A percentile compares a stretch with the other conserved stretches of the same genome.
These are phyloP conservation scores for Cataglyphis livida DNA, from an alignment of 2,888 invertebrate species.

Conservation along the genomic window DNA sequence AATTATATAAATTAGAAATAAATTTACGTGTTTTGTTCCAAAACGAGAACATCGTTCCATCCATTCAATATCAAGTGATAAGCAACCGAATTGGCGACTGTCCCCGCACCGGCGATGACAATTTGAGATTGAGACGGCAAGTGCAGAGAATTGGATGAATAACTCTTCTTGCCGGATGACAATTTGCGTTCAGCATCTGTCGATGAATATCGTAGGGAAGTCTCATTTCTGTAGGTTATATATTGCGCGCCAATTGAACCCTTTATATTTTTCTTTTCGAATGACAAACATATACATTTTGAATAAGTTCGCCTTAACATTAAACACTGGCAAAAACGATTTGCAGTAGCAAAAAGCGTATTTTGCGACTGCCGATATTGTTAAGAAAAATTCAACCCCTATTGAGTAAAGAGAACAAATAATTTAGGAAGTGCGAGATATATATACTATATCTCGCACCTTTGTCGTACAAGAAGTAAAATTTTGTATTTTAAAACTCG, in stretches of 20 bases:
- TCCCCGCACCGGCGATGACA: conserved; percentile 90
- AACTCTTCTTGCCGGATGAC: conserved; percentile 6
- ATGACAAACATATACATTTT: conserved; percentile 47
- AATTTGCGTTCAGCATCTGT: not conserved
- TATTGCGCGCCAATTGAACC: conserved; percentile 5
- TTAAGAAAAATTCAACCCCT: not conserved
- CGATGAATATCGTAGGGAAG: not conserved
- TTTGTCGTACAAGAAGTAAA: not conserved
- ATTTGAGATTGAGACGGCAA: conserved; percentile 86
- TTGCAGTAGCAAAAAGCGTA: conserved; percentile 35
- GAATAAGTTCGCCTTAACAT: conserved; percentile 59
- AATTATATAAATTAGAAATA: not conserved
- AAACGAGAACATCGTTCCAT: conserved; percentile 89
- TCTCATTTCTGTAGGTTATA: conserved; percentile 68
- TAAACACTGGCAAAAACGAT: conserved; percentile 47
- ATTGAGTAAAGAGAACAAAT: not conserved
- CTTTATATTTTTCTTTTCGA: conserved; percentile 14
- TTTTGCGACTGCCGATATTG: not conserved
- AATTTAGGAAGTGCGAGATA: not conserved
- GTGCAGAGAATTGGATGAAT: not conserved
- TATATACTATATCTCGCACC: not conserved
- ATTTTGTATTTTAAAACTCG: not conserved
- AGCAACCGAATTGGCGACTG: conserved; percentile 91
- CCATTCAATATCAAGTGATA: conserved; percentile 91
- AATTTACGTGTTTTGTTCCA: conserved; percentile 87